A percentile compares a stretch with the other conserved stretches of the same genome.
These are phyloP conservation scores for Polyergus mexicanus DNA, from an alignment of 1,140 invertebrate species.

Conservation along the genomic window DNA sequence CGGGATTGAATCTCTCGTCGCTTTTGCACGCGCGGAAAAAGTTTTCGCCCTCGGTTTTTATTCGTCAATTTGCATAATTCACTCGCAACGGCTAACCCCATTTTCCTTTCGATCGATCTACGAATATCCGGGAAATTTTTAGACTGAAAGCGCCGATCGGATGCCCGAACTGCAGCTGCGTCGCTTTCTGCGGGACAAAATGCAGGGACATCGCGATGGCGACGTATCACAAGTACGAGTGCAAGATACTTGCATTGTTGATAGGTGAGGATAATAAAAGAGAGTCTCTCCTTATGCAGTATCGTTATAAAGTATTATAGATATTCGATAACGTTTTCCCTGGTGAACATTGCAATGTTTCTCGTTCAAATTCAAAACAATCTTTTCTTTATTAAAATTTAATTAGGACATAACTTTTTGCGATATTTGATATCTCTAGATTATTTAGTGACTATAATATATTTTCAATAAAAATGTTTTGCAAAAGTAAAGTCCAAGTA, in stretches of 20 bases:
- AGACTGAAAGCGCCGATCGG: slow-evolving; percentile 89
- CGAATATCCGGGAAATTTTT: slow-evolving; percentile 60
- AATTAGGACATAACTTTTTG: not conserved
- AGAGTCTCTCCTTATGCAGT: not conserved
- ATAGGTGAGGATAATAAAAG: slow-evolving; percentile 86
- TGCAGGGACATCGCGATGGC: slow-evolving; percentile 90
- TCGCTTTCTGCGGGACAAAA: slow-evolving; percentile 91
- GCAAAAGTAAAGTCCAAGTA: not conserved
- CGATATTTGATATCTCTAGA: not conserved
- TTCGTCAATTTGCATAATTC: slow-evolving; percentile 47
- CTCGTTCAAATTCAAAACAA: not conserved
- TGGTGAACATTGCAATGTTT: not conserved
- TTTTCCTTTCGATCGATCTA: slow-evolving; percentile 25
- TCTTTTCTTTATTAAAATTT: not conserved
- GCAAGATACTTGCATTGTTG: slow-evolving; percentile 91
- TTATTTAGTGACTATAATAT: not conserved
- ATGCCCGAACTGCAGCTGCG: slow-evolving; percentile 91
- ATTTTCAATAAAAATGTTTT: slow-evolving; percentile 5
- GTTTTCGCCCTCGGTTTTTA: not conserved
- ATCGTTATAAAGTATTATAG: not conserved
- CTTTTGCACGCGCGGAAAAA: not conserved
- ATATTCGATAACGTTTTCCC: slow-evolving; percentile 14
- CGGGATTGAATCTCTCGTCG: slow-evolving; percentile 3
- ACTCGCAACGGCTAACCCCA: not conserved
- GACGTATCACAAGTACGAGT: slow-evolving; percentile 94